phyloP scores from a whole-genome alignment of 2,113 vertebrate species.

The Pardalotus punctatus region DNA sequence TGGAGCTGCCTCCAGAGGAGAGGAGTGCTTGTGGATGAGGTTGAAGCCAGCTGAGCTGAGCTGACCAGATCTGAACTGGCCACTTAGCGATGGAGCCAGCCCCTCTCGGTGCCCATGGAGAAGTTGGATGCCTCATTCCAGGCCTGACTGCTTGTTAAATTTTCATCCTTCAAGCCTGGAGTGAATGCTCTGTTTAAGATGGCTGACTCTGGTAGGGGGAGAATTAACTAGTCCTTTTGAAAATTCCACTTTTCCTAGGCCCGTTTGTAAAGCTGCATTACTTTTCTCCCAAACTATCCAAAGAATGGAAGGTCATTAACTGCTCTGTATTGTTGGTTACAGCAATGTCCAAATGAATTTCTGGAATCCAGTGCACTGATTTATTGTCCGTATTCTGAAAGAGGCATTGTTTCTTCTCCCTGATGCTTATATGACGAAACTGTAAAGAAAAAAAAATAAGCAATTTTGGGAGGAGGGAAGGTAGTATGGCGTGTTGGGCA shows the following conservation, averaged over 20 bases:
- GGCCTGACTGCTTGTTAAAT: background rate
- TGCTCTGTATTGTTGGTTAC: conserved; percentile 43
- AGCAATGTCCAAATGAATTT: conserved; percentile 45
- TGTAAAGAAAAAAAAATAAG: background rate
- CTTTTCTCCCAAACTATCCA: conserved; percentile 11
- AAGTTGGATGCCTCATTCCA: background rate
- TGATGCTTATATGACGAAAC: conserved; percentile 46
- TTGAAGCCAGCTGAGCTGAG: rapidly evolving
- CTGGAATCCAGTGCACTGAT: conserved; percentile 39
- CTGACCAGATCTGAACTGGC: background rate
- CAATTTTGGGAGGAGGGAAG: background rate
- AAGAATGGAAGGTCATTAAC: conserved; percentile 42
- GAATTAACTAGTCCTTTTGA: conserved; percentile 8
- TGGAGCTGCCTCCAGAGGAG: background rate
- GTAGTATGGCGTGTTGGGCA: background rate
- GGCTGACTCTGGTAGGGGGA: background rate
- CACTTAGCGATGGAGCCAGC: rapidly evolving
- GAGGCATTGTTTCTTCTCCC: conserved; percentile 47
- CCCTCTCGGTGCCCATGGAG: background rate
- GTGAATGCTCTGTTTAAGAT: background rate
- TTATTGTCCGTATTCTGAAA: conserved; percentile 57
- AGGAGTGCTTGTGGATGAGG: background rate
- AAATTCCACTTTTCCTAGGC: conserved; percentile 14
- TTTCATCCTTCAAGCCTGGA: background rate
- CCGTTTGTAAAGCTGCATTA: conserved; percentile 19